Evolutionary conservation across 2,113 vertebrate genomes (phyloP).

Genomic region (Aix galericulata): DNA sequence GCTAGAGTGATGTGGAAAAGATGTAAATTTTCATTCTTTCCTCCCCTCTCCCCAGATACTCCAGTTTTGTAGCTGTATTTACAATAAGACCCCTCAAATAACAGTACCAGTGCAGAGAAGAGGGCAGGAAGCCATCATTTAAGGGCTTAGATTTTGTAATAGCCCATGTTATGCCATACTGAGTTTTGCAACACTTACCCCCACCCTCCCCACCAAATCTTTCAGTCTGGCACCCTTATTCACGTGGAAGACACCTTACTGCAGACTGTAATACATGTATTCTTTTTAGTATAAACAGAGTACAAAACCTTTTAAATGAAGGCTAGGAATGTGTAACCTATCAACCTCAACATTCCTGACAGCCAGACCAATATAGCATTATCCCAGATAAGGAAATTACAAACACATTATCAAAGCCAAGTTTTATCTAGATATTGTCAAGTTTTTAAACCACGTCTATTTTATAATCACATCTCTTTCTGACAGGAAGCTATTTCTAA

Average conservation of each 20-base stretch:
- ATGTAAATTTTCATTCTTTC: neutral
- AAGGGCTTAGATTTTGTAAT: neutral
- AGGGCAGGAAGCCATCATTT: fast-evolving
- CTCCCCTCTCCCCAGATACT: neutral
- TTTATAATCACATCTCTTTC: neutral
- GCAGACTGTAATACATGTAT: neutral
- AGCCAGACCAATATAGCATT: neutral
- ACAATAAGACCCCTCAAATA: neutral
- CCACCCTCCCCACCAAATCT: fast-evolving
- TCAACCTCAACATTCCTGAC: neutral
- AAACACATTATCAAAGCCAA: neutral
- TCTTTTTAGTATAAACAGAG: neutral
- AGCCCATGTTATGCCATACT: fast-evolving
- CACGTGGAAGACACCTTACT: fast-evolving
- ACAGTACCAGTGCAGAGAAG: neutral
- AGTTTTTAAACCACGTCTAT: neutral
- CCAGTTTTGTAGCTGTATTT: neutral
- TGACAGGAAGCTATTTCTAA: neutral
- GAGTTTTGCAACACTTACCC: neutral
- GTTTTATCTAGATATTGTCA: neutral
- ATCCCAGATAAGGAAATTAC: neutral
- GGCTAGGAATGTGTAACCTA: neutral
- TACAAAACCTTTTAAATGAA: neutral
- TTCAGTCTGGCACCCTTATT: neutral
- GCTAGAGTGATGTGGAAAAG: neutral